A percentile compares a stretch with the other conserved stretches of the same genome.
These are phyloP conservation scores for Mesocentrotus franciscanus DNA, from an alignment of 53 echinoderm and acorn worm species.

Conservation along the genomic window DNA sequence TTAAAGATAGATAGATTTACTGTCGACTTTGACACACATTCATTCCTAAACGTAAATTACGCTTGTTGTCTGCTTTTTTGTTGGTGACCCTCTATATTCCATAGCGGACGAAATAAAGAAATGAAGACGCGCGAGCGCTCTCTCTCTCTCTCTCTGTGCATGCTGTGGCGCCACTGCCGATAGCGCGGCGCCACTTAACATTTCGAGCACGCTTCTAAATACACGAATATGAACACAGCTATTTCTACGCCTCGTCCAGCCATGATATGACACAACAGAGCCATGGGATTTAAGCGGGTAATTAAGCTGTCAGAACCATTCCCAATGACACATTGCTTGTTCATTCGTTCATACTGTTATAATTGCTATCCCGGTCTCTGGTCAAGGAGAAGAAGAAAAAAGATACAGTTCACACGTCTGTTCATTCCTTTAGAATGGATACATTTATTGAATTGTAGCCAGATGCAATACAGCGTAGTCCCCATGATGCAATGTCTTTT, in stretches of 20 bases:
- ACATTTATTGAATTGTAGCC: not conserved
- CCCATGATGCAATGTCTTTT: no score
- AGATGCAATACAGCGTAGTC: not conserved
- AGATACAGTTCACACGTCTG: not conserved
- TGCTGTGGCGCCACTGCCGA: not conserved
- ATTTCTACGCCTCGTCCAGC: not conserved
- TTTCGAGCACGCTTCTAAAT: not conserved
- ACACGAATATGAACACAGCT: not conserved
- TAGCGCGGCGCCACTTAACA: not conserved
- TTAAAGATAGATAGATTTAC: not conserved
- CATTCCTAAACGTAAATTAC: no score
- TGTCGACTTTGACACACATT: not conserved
- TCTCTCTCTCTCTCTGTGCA: no score
- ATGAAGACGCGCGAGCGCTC: not conserved
- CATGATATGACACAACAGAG: slow-evolving; percentile 27
- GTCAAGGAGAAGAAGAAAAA: not conserved
- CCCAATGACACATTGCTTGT: slow-evolving; percentile 25
- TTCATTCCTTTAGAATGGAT: not conserved
- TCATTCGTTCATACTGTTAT: slow-evolving; percentile 43
- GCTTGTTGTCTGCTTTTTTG: no score
- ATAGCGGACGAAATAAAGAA: not conserved
- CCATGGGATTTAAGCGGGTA: slow-evolving; percentile 25
- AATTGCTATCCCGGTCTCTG: not conserved
- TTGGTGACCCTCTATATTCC: no score
- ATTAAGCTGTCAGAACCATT: slow-evolving; percentile 42